These are phyloP conservation scores for Acanthisitta chloris DNA, from an alignment of 2,113 vertebrate species.

Conservation along the genomic window DNA sequence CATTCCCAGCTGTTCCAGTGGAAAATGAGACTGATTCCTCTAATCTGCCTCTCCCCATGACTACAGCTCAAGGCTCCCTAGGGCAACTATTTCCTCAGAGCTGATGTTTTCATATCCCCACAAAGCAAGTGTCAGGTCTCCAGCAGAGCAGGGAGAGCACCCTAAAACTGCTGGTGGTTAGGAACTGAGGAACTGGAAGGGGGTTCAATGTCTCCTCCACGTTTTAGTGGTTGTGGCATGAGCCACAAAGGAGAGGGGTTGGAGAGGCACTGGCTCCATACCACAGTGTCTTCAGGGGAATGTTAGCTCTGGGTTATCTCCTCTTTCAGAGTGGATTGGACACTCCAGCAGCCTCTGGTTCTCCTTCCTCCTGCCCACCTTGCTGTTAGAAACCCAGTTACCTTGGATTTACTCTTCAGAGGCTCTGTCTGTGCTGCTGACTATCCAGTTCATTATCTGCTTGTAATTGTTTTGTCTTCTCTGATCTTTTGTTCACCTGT, in stretches of 20 bases:
- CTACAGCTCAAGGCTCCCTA: neutral
- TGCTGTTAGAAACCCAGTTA: neutral
- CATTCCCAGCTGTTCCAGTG: slow-evolving; percentile 22
- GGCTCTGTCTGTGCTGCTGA: neutral
- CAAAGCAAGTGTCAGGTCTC: neutral
- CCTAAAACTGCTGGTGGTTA: neutral
- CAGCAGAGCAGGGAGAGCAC: neutral
- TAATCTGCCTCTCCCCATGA: neutral
- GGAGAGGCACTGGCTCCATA: neutral
- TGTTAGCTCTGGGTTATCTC: neutral
- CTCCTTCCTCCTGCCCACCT: neutral
- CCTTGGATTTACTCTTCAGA: neutral
- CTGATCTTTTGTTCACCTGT: slow-evolving; percentile 46
- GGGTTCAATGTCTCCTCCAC: neutral
- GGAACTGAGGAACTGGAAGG: neutral
- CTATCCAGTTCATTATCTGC: slow-evolving; percentile 15
- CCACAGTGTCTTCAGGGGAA: neutral
- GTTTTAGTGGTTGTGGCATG: neutral
- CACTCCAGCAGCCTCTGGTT: neutral
- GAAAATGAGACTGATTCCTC: slow-evolving; percentile 10
- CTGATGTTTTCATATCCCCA: neutral
- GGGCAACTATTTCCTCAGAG: neutral
- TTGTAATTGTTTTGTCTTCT: slow-evolving; percentile 45
- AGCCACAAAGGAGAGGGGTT: neutral
- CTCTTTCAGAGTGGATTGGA: neutral